Evolutionary conservation across 2,888 invertebrate species (phyloP), one percentile per base, ranked within the genome.

Genomic region (Kryphioiulus occultus): DNA sequence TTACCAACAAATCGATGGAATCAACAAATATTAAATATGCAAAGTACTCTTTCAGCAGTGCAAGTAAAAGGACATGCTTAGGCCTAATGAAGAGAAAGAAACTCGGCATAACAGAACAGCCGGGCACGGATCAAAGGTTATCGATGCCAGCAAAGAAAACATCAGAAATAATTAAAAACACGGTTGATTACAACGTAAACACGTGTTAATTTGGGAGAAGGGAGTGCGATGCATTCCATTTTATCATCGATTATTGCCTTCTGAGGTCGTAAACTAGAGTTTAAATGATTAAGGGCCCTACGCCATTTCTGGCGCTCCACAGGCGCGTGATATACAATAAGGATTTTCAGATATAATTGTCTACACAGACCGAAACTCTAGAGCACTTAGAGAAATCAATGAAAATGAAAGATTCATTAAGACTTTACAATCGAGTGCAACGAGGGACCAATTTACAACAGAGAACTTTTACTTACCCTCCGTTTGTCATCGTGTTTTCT

Each of bases 401-500:
- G 85, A 85, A 85, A 85, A 39, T 44, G 39, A 42, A 85, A 85
- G 85, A 85, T 42, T 85, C 85, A 44, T 42, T 39, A 42, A 35
- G 42, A 85, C 42, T 85, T 85, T 85, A 85, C 85, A 44, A 85
- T 42, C 35, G 42, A 32, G 26, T 22, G 68, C 68, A 10, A 26
- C 68, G 26, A 68, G 26, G 68, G 68, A 68, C 68, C 68, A 22
- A 32, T 86, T 86, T 53, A 47, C 42, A 19, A 85, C n/a, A 86
- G 44, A 47, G 89, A 39, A 91, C 26, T 68, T 68, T 90, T 88
- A 85, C 86, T 87, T 86, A 89, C 89, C 87, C 89, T 53, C 22
- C 87, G 89, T 87, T 87, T 87, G 83, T 84, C 85, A 53, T 90
- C 89, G 30, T 89, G 88, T 89, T 89, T 90, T 42, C 90, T 89